A percentile compares a stretch with the other conserved stretches of the same genome.
Conservation (phyloP, 2,797 vertebrate genomes). For the Gila robusta region DNA sequence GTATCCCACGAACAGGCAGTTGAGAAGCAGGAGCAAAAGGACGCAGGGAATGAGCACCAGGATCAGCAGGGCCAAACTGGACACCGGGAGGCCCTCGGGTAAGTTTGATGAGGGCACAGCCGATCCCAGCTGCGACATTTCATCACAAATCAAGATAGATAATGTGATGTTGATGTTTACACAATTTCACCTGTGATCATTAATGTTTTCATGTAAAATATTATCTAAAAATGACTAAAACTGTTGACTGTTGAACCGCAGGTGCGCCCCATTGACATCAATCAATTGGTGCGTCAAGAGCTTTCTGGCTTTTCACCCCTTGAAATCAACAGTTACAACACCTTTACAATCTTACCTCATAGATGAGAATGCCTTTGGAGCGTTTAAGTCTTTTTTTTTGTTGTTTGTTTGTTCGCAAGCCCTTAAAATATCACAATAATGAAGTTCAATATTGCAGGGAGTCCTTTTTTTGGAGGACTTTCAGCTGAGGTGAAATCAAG, state of each 20-base stretch:
- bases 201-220: conserved; percentile 36
- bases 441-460: neutral
- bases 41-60: conserved; percentile 83
- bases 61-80: conserved; percentile 75
- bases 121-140: conserved; percentile 77
- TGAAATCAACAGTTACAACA: neutral
- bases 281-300: conserved; percentile 22
- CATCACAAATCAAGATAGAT: conserved; percentile 60
- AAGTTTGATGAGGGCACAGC: conserved; percentile 56
- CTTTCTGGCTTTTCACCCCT: conserved; percentile 18
- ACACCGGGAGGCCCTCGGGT: conserved; percentile 69
- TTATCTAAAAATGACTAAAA: conserved; percentile 17
- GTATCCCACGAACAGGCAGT: conserved; percentile 82
- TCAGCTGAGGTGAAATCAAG: conserved; percentile 9
- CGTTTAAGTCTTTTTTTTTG: neutral
- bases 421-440: neutral
- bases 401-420: neutral
- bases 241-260: conserved; percentile 58
- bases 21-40: conserved; percentile 79
- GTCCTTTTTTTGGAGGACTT: neutral
- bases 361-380: neutral
- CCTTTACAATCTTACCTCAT: conserved; percentile 20
- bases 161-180: conserved; percentile 20
- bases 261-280: conserved; percentile 71
- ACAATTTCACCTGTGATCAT: neutral